Base-by-base conservation (phyloP, 2,797 vertebrate species). In the Hipposideros larvatus region DNA sequence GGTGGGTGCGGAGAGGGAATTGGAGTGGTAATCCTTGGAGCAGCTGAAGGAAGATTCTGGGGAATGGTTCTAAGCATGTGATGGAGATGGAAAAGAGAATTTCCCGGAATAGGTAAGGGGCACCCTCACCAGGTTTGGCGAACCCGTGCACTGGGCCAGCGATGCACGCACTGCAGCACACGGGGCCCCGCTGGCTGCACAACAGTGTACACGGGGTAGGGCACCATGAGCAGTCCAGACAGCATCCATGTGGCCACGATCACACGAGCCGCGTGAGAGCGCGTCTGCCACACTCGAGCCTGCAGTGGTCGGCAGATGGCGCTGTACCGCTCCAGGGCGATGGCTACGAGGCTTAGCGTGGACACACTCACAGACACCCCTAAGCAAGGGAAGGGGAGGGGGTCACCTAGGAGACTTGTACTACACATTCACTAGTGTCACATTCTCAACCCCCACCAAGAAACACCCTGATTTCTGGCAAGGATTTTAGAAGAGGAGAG, bases 301-400 rank as follows among this genome's bases (percentile, higher is more conserved):
- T 99, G 99, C 96, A 99, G 98, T 0, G 99, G 99, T 97, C 99
- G 99, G 97, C 99, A 99, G 98, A 99, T 99, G 98, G 99, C 99
- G 51, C 99, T 99, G 98, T 99, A 99, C 66, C 99, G 99, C 98
- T 99, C 99, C 24, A 99, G 99, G 77, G 99, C 99, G 37, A 99
- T 99, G 98, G 99, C 99, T 97, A 99, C 99, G 82, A 99, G 98
- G 98, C 99, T 99, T 95, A 99, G 99, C 11, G 99, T 99, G 96
- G 99, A 99, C 91, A 99, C 99, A 59, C 99, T 99, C 55, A 99
- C 99, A 0, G 99, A 99, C 96, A 99, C 99, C n/a, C 99, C 99
- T 99, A 98, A 18, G 63, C 28, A 77, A 95, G 31, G 57, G 59
- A 86, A 78, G 34, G 94, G 4, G 74, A 53, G 7, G 1, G 3